A percentile compares a stretch with the other conserved stretches of the same genome.
These are phyloP conservation scores for Bombycilla garrulus DNA, from an alignment of 2,113 vertebrate genomes.

Conservation along the genomic window DNA sequence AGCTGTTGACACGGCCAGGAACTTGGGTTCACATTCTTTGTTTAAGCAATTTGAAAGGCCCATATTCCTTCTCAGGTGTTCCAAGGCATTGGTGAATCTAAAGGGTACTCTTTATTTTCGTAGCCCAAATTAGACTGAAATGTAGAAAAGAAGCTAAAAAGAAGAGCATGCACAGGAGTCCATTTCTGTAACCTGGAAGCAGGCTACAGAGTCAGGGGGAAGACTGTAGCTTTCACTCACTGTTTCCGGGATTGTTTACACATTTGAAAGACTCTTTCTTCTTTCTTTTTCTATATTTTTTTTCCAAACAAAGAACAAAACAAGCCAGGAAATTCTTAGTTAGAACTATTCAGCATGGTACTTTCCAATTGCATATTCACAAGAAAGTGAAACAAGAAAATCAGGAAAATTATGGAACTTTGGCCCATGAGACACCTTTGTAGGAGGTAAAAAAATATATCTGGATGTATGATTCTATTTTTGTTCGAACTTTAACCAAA, in stretches of 20 bases:
- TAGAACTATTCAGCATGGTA: neutral
- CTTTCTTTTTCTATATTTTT: neutral
- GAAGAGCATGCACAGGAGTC: neutral
- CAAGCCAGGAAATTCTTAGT: neutral
- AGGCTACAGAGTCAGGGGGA: neutral
- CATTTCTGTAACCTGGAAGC: neutral
- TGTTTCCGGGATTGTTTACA: neutral
- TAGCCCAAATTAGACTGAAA: neutral
- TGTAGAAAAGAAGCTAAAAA: neutral
- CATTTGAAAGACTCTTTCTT: neutral
- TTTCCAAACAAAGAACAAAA: neutral
- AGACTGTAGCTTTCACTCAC: neutral
- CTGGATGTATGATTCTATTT: neutral
- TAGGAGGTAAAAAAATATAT: neutral
- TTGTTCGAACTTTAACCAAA: neutral
- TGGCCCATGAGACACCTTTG: neutral
- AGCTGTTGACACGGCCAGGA: neutral
- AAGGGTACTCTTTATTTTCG: neutral
- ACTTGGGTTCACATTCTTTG: neutral
- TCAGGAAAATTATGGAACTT: neutral
- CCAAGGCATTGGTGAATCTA: neutral
- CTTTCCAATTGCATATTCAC: neutral
- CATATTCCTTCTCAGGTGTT: neutral
- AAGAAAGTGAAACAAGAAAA: neutral
- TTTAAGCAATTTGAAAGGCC: neutral